Evolutionary conservation across 2,888 invertebrate genomes (phyloP).

Genomic region (Artemia sp.): DNA sequence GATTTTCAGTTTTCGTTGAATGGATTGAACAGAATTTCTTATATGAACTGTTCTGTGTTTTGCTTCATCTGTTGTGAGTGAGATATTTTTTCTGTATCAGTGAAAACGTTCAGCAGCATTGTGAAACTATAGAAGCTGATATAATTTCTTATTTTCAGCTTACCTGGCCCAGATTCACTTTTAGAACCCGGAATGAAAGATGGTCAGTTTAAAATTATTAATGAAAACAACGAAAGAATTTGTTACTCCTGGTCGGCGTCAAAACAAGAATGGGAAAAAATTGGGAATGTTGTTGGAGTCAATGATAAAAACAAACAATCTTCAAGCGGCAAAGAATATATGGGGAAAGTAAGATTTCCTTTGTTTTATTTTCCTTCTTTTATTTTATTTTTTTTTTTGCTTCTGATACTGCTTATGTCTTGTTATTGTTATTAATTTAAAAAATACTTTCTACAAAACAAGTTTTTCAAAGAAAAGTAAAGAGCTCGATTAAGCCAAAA

Average conservation of each 20-base stretch:
- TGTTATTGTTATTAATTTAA: too few species aligned
- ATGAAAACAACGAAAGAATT: conserved; percentile 49
- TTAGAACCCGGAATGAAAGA: conserved; percentile 56
- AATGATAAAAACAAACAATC: conserved; percentile 49
- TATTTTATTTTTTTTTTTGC: neutral
- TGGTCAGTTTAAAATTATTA: conserved; percentile 69
- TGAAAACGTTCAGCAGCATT: neutral
- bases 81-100: neutral
- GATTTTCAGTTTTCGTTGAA: too few species aligned
- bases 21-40: too few species aligned
- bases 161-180: conserved; percentile 63
- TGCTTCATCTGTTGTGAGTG: neutral
- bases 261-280: conserved; percentile 54
- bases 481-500: too few species aligned
- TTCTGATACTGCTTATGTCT: too few species aligned
- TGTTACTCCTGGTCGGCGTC: conserved; percentile 59
- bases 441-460: too few species aligned
- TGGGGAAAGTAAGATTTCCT: conserved; percentile 50
- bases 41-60: neutral
- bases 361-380: conserved; percentile 9
- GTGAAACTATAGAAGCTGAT: neutral
- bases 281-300: conserved; percentile 76
- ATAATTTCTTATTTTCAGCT: conserved; percentile 34
- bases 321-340: conserved; percentile 50
- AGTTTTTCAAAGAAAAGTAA: too few species aligned